Conservation (phyloP, 2,113 vertebrate genomes). For the Okapia johnstoni region DNA sequence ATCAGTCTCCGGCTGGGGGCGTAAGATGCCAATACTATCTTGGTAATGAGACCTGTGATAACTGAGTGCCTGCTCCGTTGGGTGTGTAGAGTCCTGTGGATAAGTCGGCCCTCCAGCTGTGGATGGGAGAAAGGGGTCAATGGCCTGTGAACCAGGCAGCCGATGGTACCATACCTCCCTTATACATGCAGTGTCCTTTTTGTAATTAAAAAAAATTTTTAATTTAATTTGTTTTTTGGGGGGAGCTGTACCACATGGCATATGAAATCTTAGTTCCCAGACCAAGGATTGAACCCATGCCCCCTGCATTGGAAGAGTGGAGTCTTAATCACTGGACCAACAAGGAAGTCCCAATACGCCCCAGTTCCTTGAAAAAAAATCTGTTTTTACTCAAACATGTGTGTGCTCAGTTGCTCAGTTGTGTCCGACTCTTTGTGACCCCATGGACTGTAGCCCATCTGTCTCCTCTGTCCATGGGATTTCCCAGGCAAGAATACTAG, state of each 20-base stretch:
- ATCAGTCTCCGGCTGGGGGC: background rate
- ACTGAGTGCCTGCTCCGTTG: too few relatives aligned
- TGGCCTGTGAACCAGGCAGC: background rate
- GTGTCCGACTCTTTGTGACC: background rate
- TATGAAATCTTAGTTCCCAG: background rate
- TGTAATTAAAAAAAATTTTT: background rate
- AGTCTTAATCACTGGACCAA: background rate
- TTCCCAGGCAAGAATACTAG: background rate
- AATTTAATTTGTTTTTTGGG: fast-evolving
- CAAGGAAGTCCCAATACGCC: background rate
- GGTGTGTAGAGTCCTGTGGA: fast-evolving
- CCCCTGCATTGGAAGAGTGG: background rate
- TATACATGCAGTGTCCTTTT: background rate
- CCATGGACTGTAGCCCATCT: background rate
- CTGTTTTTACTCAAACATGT: background rate
- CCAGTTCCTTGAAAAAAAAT: background rate
- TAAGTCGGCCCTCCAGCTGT: background rate
- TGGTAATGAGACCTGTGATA: background rate
- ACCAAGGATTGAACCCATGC: background rate
- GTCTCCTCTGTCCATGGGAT: background rate
- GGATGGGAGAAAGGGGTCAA: background rate
- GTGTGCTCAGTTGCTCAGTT: background rate
- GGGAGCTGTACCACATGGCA: background rate
- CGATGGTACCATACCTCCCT: background rate
- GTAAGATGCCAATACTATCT: background rate